Conservation (phyloP, 2,113 vertebrate species). For the Eulemur rufifrons region DNA sequence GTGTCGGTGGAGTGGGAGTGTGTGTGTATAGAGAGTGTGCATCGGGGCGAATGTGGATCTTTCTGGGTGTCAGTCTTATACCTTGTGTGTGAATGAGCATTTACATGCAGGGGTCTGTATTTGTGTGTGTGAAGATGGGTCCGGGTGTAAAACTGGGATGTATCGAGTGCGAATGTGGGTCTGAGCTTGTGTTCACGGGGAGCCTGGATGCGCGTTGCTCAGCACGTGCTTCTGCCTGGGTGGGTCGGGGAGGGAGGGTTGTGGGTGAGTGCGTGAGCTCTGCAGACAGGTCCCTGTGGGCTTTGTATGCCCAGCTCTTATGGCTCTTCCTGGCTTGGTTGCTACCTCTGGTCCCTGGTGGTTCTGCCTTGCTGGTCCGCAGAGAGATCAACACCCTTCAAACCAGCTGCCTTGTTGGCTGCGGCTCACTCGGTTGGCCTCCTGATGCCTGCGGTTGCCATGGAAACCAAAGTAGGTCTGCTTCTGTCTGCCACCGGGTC, state of each 20-base stretch:
- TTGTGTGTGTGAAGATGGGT: not conserved
- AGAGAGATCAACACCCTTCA: slow-evolving; percentile 77
- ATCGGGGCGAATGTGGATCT: not conserved
- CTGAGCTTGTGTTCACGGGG: not conserved
- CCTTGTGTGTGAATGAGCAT: not conserved
- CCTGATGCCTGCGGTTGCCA: slow-evolving; percentile 73
- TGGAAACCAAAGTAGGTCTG: slow-evolving; percentile 79
- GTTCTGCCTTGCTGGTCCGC: slow-evolving; percentile 51
- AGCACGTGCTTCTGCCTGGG: not conserved
- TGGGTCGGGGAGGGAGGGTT: not conserved
- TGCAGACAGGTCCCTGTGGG: not conserved
- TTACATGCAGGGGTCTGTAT: not conserved
- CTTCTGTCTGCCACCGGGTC: slow-evolving; percentile 68
- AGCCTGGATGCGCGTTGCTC: not conserved
- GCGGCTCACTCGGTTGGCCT: slow-evolving; percentile 50
- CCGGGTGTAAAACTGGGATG: not conserved
- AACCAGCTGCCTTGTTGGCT: slow-evolving; percentile 75
- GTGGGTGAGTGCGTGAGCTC: not conserved
- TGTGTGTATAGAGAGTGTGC: not conserved
- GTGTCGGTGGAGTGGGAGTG: not conserved
- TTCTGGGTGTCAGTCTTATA: not conserved
- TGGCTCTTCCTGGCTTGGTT: not conserved
- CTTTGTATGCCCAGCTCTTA: not conserved
- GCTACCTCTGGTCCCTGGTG: slow-evolving; percentile 36
- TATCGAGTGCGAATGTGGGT: not conserved